phyloP scores from a whole-genome alignment of 2,113 vertebrate species.

The Periophthalmodon schlosseri region DNA sequence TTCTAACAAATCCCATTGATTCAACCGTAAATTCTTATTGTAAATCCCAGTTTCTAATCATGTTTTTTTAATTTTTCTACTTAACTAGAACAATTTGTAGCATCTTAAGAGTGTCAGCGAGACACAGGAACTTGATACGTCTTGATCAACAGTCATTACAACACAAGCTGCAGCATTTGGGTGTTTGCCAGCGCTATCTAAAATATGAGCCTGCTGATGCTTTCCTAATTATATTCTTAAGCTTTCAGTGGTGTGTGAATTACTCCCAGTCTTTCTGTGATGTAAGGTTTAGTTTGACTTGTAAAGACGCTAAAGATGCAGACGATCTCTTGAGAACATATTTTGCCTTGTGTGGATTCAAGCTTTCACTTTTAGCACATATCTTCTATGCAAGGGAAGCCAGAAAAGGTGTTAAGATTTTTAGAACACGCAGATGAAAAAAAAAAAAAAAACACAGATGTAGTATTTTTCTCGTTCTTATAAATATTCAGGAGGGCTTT shows the following conservation, averaged over 20 bases:
- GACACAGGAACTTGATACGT: conserved; percentile 29
- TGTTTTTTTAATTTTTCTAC: background rate
- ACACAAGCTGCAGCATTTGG: conserved; percentile 26
- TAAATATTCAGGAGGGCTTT: conserved; percentile 73
- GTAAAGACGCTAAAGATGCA: conserved; percentile 51
- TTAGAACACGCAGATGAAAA: conserved; percentile 42
- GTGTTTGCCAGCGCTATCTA: conserved; percentile 46
- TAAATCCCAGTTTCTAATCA: background rate
- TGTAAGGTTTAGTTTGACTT: conserved; percentile 29
- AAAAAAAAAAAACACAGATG: conserved; percentile 70
- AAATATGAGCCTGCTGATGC: conserved; percentile 48
- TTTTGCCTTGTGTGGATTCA: conserved; percentile 33
- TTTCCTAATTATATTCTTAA: conserved; percentile 55
- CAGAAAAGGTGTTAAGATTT: conserved; percentile 44
- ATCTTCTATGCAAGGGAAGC: conserved; percentile 47
- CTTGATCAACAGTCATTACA: conserved; percentile 47
- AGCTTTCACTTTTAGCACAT: conserved; percentile 34
- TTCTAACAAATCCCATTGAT: background rate
- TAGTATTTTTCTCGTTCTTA: conserved; percentile 60
- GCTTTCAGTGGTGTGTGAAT: conserved; percentile 31
- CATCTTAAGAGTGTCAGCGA: conserved; percentile 37
- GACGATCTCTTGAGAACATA: conserved; percentile 29
- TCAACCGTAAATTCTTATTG: background rate
- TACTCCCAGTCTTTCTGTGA: conserved; percentile 20
- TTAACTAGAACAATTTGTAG: conserved; percentile 24